These are phyloP conservation scores for Acanthurus lineatus DNA, from an alignment of 2,797 vertebrate species.

Conservation along the genomic window DNA sequence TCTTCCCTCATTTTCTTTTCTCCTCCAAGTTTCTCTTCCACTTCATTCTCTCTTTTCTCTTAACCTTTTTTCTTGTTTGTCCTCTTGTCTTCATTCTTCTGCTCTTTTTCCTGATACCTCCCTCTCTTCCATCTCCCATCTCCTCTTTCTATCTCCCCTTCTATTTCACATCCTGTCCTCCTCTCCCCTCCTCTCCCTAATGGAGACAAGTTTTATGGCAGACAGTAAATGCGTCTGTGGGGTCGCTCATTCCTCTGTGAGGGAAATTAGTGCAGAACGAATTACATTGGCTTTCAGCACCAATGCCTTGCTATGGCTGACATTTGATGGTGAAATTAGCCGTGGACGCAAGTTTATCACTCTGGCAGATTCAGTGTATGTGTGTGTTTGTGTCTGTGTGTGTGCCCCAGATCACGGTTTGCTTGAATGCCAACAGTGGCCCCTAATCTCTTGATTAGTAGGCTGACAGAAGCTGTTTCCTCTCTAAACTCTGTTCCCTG, in stretches of 20 bases:
- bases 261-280: slow-evolving; percentile 81
- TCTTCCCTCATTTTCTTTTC: not conserved
- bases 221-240: slow-evolving; percentile 80
- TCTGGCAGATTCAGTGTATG: slow-evolving; percentile 68
- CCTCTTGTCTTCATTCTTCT: not conserved
- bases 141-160: slow-evolving; percentile 27
- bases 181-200: slow-evolving; percentile 64
- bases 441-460: slow-evolving; percentile 87
- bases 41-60: not conserved
- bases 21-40: not conserved
- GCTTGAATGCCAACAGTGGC: slow-evolving; percentile 77
- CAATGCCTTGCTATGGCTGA: slow-evolving; percentile 70
- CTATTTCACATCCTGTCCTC: slow-evolving; percentile 52
- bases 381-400: slow-evolving; percentile 41
- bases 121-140: slow-evolving; percentile 31
- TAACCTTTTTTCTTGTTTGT: slow-evolving; percentile 1
- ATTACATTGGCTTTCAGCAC: slow-evolving; percentile 75
- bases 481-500: slow-evolving; percentile 71
- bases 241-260: slow-evolving; percentile 76
- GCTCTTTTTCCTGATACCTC: not conserved
- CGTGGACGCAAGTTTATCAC: slow-evolving; percentile 79
- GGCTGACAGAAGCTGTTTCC: slow-evolving; percentile 80
- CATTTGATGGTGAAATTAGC: slow-evolving; percentile 85
- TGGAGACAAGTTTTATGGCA: slow-evolving; percentile 81
- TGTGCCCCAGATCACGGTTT: slow-evolving; percentile 76